Conservation (phyloP, 2,888 invertebrate species). For the Euproctis similis region DNA sequence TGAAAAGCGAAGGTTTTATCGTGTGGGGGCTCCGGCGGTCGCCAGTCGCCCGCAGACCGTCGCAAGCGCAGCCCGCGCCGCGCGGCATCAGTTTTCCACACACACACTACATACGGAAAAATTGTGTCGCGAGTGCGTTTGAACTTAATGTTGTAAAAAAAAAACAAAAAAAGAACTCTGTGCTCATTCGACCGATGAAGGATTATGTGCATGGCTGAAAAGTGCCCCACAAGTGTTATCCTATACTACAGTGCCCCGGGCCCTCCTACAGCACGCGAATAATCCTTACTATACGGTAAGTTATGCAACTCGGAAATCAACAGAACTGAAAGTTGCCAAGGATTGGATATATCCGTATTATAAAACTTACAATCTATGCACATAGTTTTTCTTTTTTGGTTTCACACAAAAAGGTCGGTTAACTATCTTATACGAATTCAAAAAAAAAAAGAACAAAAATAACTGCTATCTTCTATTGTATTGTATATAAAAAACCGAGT, state of each 20-base stretch:
- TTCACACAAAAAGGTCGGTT: too few relatives aligned
- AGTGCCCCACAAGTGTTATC: conserved; percentile 53
- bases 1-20: conserved; percentile 62
- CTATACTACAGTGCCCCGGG: conserved; percentile 56
- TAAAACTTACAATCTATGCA: too few relatives aligned
- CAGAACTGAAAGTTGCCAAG: conserved; percentile 45
- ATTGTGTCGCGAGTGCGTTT: conserved; percentile 63
- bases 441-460: too few relatives aligned
- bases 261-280: conserved; percentile 40
- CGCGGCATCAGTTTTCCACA: conserved; percentile 64
- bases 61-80: conserved; percentile 54
- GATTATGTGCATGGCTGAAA: conserved; percentile 68
- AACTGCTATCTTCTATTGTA: too few relatives aligned
- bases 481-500: too few relatives aligned
- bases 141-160: conserved; percentile 17
- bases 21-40: conserved; percentile 39
- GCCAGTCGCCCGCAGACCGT: conserved; percentile 61
- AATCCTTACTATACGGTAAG: conserved; percentile 33
- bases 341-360: too few relatives aligned
- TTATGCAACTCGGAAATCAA: conserved; percentile 40
- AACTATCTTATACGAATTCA: too few relatives aligned
- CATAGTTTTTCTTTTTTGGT: too few relatives aligned
- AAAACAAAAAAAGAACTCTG: conserved; percentile 11
- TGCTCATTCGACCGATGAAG: conserved; percentile 41
- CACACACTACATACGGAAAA: conserved; percentile 62